phyloP scores from a whole-genome alignment of 2,888 invertebrate species.

The Amorpha juglandis region DNA sequence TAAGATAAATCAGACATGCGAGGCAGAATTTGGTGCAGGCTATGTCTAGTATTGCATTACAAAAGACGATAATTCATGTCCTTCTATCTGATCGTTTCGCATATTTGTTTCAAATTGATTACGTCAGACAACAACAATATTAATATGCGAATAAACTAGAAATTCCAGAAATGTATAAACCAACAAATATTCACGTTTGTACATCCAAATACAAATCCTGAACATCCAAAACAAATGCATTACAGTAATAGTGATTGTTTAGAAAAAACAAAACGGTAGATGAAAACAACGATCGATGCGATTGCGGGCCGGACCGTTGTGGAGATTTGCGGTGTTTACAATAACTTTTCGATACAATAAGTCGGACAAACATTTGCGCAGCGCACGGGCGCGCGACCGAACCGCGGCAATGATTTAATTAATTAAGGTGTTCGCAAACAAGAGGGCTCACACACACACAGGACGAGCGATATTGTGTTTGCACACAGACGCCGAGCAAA shows the following conservation, averaged over 20 bases:
- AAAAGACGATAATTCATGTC: no score
- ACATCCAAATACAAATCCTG: neutral
- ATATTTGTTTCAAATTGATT: no score
- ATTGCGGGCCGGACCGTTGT: neutral
- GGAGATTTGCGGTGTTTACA: neutral
- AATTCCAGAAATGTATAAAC: neutral
- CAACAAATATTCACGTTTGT: neutral
- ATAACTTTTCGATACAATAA: slow-evolving; percentile 24
- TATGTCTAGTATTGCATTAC: no score
- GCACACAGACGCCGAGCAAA: slow-evolving; percentile 28
- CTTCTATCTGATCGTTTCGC: no score
- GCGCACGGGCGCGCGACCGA: neutral
- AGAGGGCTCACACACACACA: slow-evolving; percentile 32
- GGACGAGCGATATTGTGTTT: slow-evolving; percentile 45
- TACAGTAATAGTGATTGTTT: slow-evolving; percentile 8
- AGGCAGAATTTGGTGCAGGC: no score
- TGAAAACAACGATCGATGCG: slow-evolving; percentile 9
- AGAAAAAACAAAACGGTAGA: neutral
- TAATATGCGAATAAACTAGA: no score
- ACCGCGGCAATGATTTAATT: slow-evolving; percentile 43
- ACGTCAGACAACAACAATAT: no score
- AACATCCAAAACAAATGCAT: neutral
- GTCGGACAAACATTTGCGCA: slow-evolving; percentile 19
- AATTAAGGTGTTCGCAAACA: slow-evolving; percentile 46
- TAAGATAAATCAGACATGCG: no score